phyloP scores from a whole-genome alignment of 1,140 invertebrate genomes.

The Aphaenogaster rudis region DNA sequence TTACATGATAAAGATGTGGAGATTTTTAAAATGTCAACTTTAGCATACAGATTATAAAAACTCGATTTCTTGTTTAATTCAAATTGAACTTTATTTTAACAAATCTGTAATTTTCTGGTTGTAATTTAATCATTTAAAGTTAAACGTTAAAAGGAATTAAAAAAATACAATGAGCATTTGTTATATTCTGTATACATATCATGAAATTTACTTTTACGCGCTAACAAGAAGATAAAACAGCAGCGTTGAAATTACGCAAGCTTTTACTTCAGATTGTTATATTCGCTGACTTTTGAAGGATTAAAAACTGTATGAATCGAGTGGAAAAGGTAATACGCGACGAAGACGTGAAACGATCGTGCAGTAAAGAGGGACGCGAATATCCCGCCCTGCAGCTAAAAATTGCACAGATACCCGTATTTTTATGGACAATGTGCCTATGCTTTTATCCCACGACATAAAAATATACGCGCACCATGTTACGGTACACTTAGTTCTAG shows the following conservation, averaged over 20 bases:
- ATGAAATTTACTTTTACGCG: constrained; percentile 29
- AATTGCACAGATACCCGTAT: constrained; percentile 59
- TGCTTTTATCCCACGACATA: constrained; percentile 63
- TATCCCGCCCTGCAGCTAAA: constrained; percentile 48
- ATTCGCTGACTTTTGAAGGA: background rate
- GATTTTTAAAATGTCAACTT: background rate
- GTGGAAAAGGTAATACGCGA: constrained; percentile 7
- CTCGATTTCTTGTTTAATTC: background rate
- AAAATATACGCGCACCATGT: constrained; percentile 59
- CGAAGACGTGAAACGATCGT: constrained; percentile 45
- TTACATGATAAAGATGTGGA: background rate
- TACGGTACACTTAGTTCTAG: constrained; percentile 57
- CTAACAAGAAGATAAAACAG: constrained; percentile 27
- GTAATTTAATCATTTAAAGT: background rate
- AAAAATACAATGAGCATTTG: background rate
- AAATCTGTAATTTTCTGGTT: background rate
- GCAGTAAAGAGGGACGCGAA: constrained; percentile 44
- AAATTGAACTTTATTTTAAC: background rate
- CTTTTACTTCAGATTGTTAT: background rate
- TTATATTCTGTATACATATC: background rate
- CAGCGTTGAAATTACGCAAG: background rate
- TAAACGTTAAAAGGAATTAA: background rate
- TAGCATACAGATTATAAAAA: background rate
- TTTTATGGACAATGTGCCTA: constrained; percentile 64
- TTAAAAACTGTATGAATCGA: constrained; percentile 28